Percentiles rank a stretch among this genome's conserved stretches.
Evolutionary conservation across 1,140 invertebrate species (phyloP).

Genomic region (Musca vetustissima): DNA sequence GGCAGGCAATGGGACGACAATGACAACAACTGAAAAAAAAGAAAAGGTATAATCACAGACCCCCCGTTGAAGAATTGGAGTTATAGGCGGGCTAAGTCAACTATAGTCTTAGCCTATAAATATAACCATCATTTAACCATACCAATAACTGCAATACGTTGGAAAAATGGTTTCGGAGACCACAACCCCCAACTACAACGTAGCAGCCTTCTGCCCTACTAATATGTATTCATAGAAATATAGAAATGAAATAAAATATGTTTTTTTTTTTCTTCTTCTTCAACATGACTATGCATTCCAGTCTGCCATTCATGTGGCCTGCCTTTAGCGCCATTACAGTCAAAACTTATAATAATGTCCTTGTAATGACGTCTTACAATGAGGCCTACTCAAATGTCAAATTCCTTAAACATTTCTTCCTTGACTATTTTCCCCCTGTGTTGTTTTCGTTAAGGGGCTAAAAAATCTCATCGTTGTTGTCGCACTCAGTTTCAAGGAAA

Average conservation of each 20-base stretch:
- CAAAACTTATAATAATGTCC: slow-evolving; percentile 18
- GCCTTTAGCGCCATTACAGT: slow-evolving; percentile 9
- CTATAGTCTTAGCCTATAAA: not conserved
- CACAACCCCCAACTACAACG: not conserved
- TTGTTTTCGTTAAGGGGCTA: too few relatives aligned
- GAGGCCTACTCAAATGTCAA: slow-evolving; percentile 22
- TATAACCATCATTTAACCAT: slow-evolving; percentile 10
- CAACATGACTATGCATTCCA: too few relatives aligned
- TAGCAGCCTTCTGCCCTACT: too few relatives aligned
- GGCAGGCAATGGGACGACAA: too few relatives aligned
- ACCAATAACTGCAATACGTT: too few relatives aligned
- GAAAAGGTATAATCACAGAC: not conserved
- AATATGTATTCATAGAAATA: too few relatives aligned
- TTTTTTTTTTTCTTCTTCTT: too few relatives aligned
- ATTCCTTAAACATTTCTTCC: slow-evolving; percentile 4
- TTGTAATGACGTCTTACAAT: slow-evolving; percentile 20
- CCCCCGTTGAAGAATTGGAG: not conserved
- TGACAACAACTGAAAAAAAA: not conserved
- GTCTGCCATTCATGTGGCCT: too few relatives aligned
- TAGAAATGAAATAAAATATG: too few relatives aligned
- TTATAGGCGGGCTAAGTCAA: too few relatives aligned
- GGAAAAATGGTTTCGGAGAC: too few relatives aligned
- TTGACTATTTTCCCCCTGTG: not conserved
- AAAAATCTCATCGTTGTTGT: not conserved
- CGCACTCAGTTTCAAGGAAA: slow-evolving; percentile 1